Percentiles rank a stretch among this genome's conserved stretches.
phyloP scores from a whole-genome alignment of 2,888 invertebrate species.

The Amphipyra tragopoginis region DNA sequence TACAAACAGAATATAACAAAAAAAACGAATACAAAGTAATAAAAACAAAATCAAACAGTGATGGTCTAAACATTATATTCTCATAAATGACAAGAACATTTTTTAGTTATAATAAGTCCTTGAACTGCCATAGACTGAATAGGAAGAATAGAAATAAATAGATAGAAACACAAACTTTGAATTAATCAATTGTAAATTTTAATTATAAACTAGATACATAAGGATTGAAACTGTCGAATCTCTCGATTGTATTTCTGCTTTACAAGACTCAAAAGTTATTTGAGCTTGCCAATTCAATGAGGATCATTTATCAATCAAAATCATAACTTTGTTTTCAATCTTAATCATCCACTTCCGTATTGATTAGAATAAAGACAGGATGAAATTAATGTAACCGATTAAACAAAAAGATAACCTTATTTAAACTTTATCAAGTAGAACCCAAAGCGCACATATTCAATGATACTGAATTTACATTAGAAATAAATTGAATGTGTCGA shows the following conservation, averaged over 20 bases:
- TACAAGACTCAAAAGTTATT: slow-evolving; percentile 7
- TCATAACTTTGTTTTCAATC: slow-evolving; percentile 44
- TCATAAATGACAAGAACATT: neutral
- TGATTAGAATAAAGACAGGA: slow-evolving; percentile 28
- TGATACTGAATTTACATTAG: slow-evolving; percentile 15
- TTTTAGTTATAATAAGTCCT: neutral
- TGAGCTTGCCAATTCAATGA: slow-evolving; percentile 6
- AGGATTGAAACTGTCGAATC: neutral
- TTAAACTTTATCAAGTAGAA: slow-evolving; percentile 12
- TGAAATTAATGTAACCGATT: slow-evolving; percentile 27
- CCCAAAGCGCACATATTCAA: slow-evolving; percentile 2
- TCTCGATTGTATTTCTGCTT: neutral
- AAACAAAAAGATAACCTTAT: slow-evolving; percentile 21
- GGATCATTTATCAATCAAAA: slow-evolving; percentile 42
- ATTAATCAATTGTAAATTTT: too few species aligned
- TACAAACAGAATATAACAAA: too few species aligned
- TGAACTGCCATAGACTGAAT: too few species aligned
- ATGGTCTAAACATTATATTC: neutral
- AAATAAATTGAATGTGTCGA: slow-evolving; percentile 13
- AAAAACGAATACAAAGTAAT: too few species aligned
- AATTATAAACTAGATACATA: too few species aligned
- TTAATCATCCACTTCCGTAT: slow-evolving; percentile 36
- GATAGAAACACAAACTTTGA: too few species aligned
- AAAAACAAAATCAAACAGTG: too few species aligned
- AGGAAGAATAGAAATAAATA: too few species aligned